Evolutionary conservation across 1,140 invertebrate species (phyloP).

Genomic region (Bemisia tabaci): DNA sequence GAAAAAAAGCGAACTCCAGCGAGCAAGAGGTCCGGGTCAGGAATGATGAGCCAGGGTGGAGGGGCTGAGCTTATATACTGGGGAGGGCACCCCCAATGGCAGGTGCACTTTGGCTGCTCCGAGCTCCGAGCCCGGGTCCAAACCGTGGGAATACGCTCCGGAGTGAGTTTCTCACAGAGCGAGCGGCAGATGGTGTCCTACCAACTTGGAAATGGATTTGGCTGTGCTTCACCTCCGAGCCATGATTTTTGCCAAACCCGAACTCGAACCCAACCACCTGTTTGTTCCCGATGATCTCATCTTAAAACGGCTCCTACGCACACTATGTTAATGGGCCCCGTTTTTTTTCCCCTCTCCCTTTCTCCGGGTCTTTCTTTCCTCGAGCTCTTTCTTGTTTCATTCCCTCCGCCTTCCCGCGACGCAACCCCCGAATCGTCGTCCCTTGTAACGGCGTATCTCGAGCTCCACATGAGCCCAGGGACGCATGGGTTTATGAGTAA

Average conservation of each 20-base stretch:
- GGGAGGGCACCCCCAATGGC: not conserved
- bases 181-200: not conserved
- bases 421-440: too few relatives aligned
- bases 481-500: too few relatives aligned
- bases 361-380: not conserved
- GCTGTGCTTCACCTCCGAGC: not conserved
- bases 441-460: too few relatives aligned
- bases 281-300: not conserved
- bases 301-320: not conserved
- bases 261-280: not conserved
- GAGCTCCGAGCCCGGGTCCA: not conserved
- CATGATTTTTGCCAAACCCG: not conserved
- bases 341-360: not conserved
- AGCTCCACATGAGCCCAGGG: too few relatives aligned
- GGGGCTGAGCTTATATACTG: not conserved
- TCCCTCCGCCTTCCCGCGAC: too few relatives aligned
- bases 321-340: not conserved
- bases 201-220: not conserved
- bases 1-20: not conserved
- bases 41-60: not conserved
- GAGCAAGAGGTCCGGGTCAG: not conserved
- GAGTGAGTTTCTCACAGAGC: not conserved
- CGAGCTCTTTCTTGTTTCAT: not conserved
- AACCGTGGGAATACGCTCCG: not conserved
- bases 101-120: not conserved